Evolutionary conservation across 1,140 invertebrate species (phyloP), one percentile per base, ranked within the genome.

Genomic region (Drosophila gunungcola): DNA sequence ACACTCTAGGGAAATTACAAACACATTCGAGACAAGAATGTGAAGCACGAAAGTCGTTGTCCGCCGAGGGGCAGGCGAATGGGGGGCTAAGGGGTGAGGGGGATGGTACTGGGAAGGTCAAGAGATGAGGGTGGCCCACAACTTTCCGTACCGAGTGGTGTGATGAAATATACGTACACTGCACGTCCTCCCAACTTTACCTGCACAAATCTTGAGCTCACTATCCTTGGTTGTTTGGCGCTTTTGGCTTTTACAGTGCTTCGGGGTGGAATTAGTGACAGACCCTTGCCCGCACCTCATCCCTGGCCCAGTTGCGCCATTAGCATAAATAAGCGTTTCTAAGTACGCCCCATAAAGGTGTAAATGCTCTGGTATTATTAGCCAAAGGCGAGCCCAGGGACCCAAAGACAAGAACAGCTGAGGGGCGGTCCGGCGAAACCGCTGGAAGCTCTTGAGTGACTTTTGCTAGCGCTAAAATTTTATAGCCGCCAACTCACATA

Each of bases 1-100:
- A 91, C 90, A 91, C 90, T 91, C 90, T 85, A 61, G 90, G 90
- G 90, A 91, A 91, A 91, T 91, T 91, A 91, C 90, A 91, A 91
- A 91, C 90, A 80, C 86, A 91, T 91, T 91, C 89, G 75, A 84
- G 75, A 80, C 88, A 78, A 77, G 77, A 81, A 82, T 83, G 70
- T 69, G 80, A 63, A 73, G 45, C 48, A 67, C 73, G 43, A 70
- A 68, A 56, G 51, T 48, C 64, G 64, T 56, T 58, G 61, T 54
- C 39, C 60, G 61, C 2, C 39, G 46, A 42, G 36, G 46, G 34
- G 21, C 41, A 16, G 16, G 34, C 16, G 16, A 21, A 25, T 48
- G 21, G n/a, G 21, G 21, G 25, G 2, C 6, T 48, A 13, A 16
- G 21, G 41, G 21, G 25, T 3, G 10, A 3, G 21, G 38, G 51